Percentiles rank a stretch among this genome's conserved stretches.
These are phyloP conservation scores for Simalia tracyae DNA, from an alignment of 2,797 vertebrate genomes.

Conservation along the genomic window DNA sequence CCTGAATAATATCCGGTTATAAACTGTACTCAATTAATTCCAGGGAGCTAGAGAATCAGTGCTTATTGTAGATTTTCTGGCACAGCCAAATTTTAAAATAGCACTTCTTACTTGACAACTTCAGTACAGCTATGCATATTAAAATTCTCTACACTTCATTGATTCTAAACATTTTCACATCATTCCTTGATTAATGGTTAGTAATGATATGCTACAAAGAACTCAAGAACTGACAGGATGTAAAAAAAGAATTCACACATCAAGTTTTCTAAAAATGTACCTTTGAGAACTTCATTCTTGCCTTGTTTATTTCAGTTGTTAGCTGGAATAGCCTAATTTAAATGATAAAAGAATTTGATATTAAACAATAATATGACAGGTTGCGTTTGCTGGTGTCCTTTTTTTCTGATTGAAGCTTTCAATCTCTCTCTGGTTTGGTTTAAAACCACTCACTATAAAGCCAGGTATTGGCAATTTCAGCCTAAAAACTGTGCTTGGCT, in stretches of 20 bases:
- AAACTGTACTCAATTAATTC: background rate
- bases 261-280: background rate
- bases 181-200: conserved; percentile 5
- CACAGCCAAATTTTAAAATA: conserved; percentile 8
- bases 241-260: background rate
- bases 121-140: background rate
- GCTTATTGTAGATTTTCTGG: background rate
- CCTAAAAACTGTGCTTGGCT: background rate
- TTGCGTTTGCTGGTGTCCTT: background rate
- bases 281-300: background rate
- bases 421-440: background rate
- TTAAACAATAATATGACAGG: background rate
- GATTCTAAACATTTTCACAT: conserved; percentile 21
- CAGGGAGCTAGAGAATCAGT: background rate
- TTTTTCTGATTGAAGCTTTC: background rate
- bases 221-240: background rate
- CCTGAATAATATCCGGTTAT: background rate
- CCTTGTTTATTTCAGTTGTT: background rate
- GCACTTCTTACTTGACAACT: background rate
- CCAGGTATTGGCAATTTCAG: background rate
- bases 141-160: conserved; percentile 8
- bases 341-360: conserved; percentile 2
- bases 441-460: background rate
- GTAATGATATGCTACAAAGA: background rate
- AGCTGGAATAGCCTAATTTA: background rate